Evolutionary conservation across 2,888 invertebrate species (phyloP), one percentile per base, ranked within the genome.

Genomic region (Lithophane semibrunnea): DNA sequence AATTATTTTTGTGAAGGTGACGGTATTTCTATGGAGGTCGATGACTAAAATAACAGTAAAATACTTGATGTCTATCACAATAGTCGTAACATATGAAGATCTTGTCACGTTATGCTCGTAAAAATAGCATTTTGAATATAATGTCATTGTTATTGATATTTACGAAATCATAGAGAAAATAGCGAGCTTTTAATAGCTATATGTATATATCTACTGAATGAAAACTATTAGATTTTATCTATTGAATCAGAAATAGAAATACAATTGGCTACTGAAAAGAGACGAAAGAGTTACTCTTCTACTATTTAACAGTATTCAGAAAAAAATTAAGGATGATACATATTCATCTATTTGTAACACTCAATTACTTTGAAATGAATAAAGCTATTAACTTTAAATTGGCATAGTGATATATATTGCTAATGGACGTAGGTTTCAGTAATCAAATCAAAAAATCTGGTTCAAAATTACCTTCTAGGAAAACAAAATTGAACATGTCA

Each of bases 41-140:
- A 82, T 88, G 13, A 65, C 60, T 74, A 21, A 61, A 80, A 88
- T 88, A 88, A 86, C 88, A 78, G 68, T 88, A 60, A 78, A 83
- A 75, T 1, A 77, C 71, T 77, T 75, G 77, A 80, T 83, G 71
- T 86, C 77, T 74, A 86, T 79, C 82, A 86, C 18, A 82, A 85
- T 71, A 77, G 73, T 87, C 84, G 65, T 87, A 80, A 83, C 8
- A 69, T 47, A 79, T 80, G 72, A 86, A 85, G 67, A 82, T 79
- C 75, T 72, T 87, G 88, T 88, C 88, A 88, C 83, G 89, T 86
- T 85, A 52, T 29, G 71, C 29, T 86, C 81, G 60, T 87, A 73
- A 87, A 88, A 83, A 72, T 44, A 72, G 21, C 64, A 69, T 82
- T 80, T 82, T 72, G 21, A 76, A 74, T 71, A 61, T 67, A 76